Conservation (phyloP, 1,140 invertebrate species). For the Notospermus geniculatus region DNA sequence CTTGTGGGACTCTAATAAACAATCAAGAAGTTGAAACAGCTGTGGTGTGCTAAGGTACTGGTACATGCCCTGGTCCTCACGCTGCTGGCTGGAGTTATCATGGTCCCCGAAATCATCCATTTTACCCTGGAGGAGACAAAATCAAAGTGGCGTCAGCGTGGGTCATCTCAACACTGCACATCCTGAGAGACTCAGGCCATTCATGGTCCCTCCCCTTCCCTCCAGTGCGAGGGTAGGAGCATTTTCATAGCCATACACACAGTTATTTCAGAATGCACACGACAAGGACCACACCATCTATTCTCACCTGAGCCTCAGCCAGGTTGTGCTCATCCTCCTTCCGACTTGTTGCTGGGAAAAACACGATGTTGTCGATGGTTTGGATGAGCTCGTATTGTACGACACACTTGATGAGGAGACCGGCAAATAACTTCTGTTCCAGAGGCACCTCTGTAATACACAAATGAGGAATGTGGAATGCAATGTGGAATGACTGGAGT, state of each 20-base stretch:
- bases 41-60: conserved; percentile 78
- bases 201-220: too few species aligned
- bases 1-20: conserved; percentile 84
- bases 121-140: conserved; percentile 20
- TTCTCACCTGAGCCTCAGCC: conserved; percentile 59
- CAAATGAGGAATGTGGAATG: background rate
- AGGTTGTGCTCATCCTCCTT: conserved; percentile 92
- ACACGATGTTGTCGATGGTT: conserved; percentile 97
- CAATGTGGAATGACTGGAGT: background rate
- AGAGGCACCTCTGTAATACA: conserved; percentile 33
- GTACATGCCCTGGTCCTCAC: conserved; percentile 97
- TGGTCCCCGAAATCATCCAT: conserved; percentile 24
- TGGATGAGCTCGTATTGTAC: conserved; percentile 98
- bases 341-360: conserved; percentile 92
- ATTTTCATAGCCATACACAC: too few species aligned
- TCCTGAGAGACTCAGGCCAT: too few species aligned
- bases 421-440: conserved; percentile 52
- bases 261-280: too few species aligned
- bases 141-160: background rate
- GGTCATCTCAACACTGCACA: too few species aligned
- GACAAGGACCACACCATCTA: background rate
- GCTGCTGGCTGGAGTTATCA: conserved; percentile 35
- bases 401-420: conserved; percentile 83
- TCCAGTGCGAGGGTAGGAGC: background rate
- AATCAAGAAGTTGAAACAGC: conserved; percentile 86